phyloP scores from a whole-genome alignment of 2,797 vertebrate species.

The Zalophus californianus region DNA sequence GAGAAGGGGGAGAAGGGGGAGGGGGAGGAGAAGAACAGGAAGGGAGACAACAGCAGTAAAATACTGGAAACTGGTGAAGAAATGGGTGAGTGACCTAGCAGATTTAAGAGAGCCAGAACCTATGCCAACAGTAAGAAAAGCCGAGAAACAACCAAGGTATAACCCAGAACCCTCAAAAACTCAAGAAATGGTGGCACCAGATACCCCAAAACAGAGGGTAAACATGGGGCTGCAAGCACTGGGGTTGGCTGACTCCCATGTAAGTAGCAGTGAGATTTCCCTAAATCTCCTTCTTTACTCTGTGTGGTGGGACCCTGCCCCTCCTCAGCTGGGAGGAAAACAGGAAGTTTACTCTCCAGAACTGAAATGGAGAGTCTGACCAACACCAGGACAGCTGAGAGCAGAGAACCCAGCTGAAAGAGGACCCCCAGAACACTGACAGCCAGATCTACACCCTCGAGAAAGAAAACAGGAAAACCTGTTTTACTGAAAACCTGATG shows the following conservation, averaged over 20 bases:
- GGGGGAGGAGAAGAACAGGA: neutral
- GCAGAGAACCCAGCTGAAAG: neutral
- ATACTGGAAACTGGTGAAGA: neutral
- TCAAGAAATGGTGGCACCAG: neutral
- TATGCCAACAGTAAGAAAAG: neutral
- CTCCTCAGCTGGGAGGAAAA: neutral
- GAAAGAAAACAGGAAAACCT: slow-evolving; percentile 33
- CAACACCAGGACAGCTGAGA: neutral
- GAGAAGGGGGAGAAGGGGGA: rapidly evolving
- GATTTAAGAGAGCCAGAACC: neutral
- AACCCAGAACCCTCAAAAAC: neutral
- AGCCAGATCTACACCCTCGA: neutral
- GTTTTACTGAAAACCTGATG: neutral
- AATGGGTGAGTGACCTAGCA: neutral
- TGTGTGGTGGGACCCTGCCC: neutral
- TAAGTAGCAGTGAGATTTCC: neutral
- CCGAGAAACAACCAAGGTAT: neutral
- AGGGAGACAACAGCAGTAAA: neutral
- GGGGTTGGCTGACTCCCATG: neutral
- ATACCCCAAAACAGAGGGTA: neutral
- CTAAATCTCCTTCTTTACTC: neutral
- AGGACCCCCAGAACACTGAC: neutral
- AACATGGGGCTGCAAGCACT: neutral
- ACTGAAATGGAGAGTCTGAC: neutral
- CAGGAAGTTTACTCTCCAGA: neutral